Evolutionary conservation across 37 sponge, comb jelly and placozoan species (phyloP), one percentile per base, ranked within the genome.

Genomic region (Crambe crambe): DNA sequence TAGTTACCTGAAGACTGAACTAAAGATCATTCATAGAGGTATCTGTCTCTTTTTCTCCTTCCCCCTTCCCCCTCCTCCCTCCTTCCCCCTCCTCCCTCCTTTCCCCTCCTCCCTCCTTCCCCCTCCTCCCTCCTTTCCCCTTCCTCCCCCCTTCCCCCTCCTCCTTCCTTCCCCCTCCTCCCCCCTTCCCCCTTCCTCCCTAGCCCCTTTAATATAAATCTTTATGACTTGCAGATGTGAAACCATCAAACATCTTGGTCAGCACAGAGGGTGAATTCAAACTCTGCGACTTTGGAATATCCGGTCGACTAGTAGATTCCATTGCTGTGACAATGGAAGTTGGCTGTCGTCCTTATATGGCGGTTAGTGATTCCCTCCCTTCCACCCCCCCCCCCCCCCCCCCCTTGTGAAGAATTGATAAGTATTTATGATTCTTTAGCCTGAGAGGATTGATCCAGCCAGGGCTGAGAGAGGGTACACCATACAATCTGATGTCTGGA

Each of bases 221-320:
- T n/a, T n/a, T n/a, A n/a, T n/a, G n/a, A 1, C 70, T 31, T 80
- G 35, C 73, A 86, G 98, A 98, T 81, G 90, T 98, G 27, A 98
- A 98, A 57, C 98, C 98, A 5, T 90, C 91, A 38, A 98, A 98
- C 67, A 81, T 98, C 37, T 81, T 98, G 12, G 70, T 98, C 54
- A 92, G 92, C 73, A 57, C 68, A 39, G 67, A 77, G 3, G 95
- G 98, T 1, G 78, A 87, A 17, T 91, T 97, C 84, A 97, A 97
- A 87, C 73, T 98, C 75, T 98, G 98, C 83, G 98, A 98, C 54
- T 95, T 98, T 80, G 98, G 98, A 0, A 95, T 95, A 47, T 80
- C 88, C 30, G 91, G 91, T 15, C 81, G 85, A 42, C 86, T 98
- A 20, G 95, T 90, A 9, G 89, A 93, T 86, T 86, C 92, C 80